phyloP scores from a whole-genome alignment of 2,113 vertebrate genomes.

The Sinocyclocheilus grahami region DNA sequence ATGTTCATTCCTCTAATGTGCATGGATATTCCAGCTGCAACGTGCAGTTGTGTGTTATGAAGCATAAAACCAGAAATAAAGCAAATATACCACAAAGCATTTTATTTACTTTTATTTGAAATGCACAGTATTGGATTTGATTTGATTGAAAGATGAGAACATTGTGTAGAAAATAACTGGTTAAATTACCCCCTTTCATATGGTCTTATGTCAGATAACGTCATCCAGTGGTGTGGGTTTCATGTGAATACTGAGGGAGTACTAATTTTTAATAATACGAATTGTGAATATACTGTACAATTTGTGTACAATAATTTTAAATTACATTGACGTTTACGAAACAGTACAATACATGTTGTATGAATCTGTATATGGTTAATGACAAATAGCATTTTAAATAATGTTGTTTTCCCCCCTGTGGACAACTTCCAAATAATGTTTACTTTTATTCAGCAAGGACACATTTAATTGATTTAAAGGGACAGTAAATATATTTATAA shows the following conservation, averaged over 20 bases:
- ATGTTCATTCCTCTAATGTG: slow-evolving; percentile 10
- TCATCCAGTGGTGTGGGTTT: neutral
- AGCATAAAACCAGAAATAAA: neutral
- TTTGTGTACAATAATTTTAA: neutral
- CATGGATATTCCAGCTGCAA: slow-evolving; percentile 24
- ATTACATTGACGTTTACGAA: neutral
- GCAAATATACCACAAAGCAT: slow-evolving; percentile 11
- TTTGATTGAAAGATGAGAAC: neutral
- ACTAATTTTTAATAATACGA: neutral
- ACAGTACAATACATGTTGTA: neutral
- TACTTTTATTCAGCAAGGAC: no score
- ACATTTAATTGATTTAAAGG: no score
- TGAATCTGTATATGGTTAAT: neutral
- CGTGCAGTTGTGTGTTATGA: neutral
- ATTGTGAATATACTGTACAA: neutral
- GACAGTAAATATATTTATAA: no score
- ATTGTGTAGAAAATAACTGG: neutral
- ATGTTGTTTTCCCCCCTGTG: no score
- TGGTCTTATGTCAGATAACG: neutral
- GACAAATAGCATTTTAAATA: no score
- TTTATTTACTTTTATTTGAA: slow-evolving; percentile 1
- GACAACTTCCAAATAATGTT: no score
- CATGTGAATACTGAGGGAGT: neutral
- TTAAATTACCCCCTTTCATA: neutral
- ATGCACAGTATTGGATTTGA: neutral